Evolutionary conservation across 2,888 invertebrate species (phyloP), one percentile per base, ranked within the genome.

Genomic region (Acrobasis suavella): DNA sequence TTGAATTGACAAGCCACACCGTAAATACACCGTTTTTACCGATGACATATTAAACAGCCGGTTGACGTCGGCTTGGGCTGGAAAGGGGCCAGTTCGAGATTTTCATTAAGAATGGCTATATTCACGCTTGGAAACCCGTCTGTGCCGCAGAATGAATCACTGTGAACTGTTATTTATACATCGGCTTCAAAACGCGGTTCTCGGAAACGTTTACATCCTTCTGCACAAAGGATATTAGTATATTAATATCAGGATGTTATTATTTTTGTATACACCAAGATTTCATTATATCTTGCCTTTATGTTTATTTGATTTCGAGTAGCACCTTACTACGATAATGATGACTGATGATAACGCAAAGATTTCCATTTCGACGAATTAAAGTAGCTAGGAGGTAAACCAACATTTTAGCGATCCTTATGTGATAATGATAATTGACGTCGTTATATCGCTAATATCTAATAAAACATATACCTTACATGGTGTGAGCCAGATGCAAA

Each of bases 61-160:
- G 60, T 50, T 63, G 50, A 62, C 55, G 52, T 58, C 37, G 10
- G 59, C 59, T 59, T 61, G 60, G 39, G 50, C 66, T 70, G 72
- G 70, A 72, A 62, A 63, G 58, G 56, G 61, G 72, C 70, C 72
- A 70, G 67, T 64, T 62, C 52, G 58, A 42, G 62, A 63, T 64
- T 62, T 38, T 52, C 63, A 54, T 56, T 14, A 22, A 17, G 63
- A 65, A 64, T 64, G 54, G 59, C 50, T 50, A 38, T 50, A 60
- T 32, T 50, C 50, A 38, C 59, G 15, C 50, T 60, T 50, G 15
- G 37, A 38, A 50, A 15, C 39, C 39, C 42, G 56, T 51, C 22
- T 16, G 37, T 38, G 22, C 49, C 42, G 22, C 50, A 17, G 22
- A n/a, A 60, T 60, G 51, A 60, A 42, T 60, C 60, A 60, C 51